Evolutionary conservation across 2,888 invertebrate species (phyloP).

Genomic region (Dioctria rufipes): DNA sequence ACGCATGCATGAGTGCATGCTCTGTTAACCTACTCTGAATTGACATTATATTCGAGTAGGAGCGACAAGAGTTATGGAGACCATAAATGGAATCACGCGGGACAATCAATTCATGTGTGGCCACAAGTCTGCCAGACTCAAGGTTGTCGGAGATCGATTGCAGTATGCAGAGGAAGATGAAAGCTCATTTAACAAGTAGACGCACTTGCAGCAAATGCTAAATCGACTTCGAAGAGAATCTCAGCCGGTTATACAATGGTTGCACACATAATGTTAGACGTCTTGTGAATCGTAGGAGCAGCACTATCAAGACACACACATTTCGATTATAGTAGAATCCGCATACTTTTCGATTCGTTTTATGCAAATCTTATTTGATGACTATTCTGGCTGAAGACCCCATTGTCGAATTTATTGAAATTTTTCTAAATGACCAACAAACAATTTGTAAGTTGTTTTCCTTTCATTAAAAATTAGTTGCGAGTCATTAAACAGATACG

Average conservation of each 20-base stretch:
- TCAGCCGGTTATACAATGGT: too few species aligned
- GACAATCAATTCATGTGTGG: neutral
- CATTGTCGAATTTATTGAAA: neutral
- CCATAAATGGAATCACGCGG: conserved; percentile 16
- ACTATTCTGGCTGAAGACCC: neutral
- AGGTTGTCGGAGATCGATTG: conserved; percentile 33
- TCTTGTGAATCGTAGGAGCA: too few species aligned
- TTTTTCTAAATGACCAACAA: neutral
- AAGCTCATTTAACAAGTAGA: conserved; percentile 11
- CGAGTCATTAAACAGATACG: conserved; percentile 11
- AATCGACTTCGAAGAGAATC: neutral
- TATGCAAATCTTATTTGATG: neutral
- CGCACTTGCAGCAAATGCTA: neutral
- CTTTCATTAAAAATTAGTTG: conserved; percentile 24
- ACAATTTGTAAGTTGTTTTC: neutral
- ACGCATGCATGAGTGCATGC: neutral
- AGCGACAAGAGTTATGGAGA: neutral
- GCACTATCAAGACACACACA: too few species aligned
- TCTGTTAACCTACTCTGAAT: neutral
- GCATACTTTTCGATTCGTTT: neutral
- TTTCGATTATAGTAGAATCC: too few species aligned
- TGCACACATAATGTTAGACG: too few species aligned
- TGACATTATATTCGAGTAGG: neutral
- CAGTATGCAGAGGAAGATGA: conserved; percentile 33
- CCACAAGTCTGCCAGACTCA: conserved; percentile 7